These are phyloP conservation scores for Calephelis nemesis DNA, from an alignment of 1,140 invertebrate species.

Conservation along the genomic window DNA sequence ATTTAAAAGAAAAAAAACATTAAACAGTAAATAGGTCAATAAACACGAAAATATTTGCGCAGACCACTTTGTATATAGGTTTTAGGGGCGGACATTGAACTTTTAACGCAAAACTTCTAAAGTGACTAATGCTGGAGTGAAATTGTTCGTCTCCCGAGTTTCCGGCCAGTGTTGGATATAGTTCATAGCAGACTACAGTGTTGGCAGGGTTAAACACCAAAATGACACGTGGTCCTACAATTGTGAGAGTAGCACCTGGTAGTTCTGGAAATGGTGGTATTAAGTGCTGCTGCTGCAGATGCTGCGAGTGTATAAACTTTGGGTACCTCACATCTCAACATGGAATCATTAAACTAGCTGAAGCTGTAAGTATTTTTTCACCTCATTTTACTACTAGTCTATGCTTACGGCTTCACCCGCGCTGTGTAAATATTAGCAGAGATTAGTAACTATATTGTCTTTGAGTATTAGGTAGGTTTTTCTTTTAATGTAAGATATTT, in stretches of 20 bases:
- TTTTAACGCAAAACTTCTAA: conserved; percentile 61
- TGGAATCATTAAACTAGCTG: conserved; percentile 86
- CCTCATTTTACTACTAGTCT: background rate
- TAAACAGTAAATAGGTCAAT: conserved; percentile 4
- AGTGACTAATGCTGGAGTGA: conserved; percentile 60
- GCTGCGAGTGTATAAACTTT: conserved; percentile 89
- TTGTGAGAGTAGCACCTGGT: conserved; percentile 63
- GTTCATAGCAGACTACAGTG: conserved; percentile 16
- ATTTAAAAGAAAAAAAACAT: background rate
- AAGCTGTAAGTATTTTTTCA: conserved; percentile 82
- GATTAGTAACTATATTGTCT: background rate
- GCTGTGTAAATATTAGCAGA: background rate
- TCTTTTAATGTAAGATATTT: too few relatives aligned
- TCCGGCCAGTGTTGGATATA: conserved; percentile 41
- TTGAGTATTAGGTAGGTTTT: background rate
- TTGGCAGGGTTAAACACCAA: conserved; percentile 13
- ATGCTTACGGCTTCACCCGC: too few relatives aligned
- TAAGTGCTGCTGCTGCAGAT: conserved; percentile 85
- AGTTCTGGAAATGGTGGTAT: conserved; percentile 75
- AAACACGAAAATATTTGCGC: background rate
- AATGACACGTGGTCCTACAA: conserved; percentile 69
- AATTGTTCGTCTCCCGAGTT: conserved; percentile 55
- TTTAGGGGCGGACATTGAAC: conserved; percentile 58
- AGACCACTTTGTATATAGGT: conserved; percentile 25
- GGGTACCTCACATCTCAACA: conserved; percentile 84